phyloP scores from a whole-genome alignment of 23 tunicate species.

The Halocynthia roretzi region DNA sequence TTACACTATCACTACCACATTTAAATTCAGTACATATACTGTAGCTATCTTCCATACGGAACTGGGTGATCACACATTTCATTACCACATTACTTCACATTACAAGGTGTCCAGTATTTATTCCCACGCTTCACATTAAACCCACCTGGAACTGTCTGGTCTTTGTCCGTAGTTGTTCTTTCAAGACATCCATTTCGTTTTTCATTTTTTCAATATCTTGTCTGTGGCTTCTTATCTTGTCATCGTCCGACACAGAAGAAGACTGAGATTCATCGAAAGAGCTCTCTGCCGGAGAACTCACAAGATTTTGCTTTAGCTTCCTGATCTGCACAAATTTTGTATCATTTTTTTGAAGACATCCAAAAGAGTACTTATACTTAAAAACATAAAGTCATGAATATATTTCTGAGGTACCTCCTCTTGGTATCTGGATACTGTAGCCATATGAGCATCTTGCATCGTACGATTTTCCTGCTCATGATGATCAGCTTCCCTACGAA shows the following conservation, averaged over 20 bases:
- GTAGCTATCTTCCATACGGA: too few relatives aligned
- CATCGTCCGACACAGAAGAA: background rate
- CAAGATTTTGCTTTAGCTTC: background rate
- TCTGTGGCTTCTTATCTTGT: background rate
- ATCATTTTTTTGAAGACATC: too few relatives aligned
- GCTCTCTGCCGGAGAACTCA: background rate
- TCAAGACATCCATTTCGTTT: conserved; percentile 27
- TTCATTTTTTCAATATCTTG: conserved; percentile 15
- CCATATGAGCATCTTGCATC: conserved; percentile 35
- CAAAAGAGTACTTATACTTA: too few relatives aligned
- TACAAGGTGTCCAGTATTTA: too few relatives aligned
- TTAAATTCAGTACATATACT: too few relatives aligned
- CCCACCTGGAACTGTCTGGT: conserved; percentile 53
- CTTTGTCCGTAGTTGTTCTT: conserved; percentile 46
- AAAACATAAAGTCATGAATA: background rate
- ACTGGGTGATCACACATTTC: too few relatives aligned
- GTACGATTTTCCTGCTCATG: conserved; percentile 44
- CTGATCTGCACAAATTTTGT: background rate
- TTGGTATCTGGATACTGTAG: conserved; percentile 30
- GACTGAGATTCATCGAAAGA: background rate
- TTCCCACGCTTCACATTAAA: background rate
- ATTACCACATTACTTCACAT: too few relatives aligned
- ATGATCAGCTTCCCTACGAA: conserved; percentile 31
- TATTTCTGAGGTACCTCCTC: conserved; percentile 32
- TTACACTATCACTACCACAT: too few relatives aligned